phyloP scores from a whole-genome alignment of 2,113 vertebrate genomes.

The Eclectus roratus region DNA sequence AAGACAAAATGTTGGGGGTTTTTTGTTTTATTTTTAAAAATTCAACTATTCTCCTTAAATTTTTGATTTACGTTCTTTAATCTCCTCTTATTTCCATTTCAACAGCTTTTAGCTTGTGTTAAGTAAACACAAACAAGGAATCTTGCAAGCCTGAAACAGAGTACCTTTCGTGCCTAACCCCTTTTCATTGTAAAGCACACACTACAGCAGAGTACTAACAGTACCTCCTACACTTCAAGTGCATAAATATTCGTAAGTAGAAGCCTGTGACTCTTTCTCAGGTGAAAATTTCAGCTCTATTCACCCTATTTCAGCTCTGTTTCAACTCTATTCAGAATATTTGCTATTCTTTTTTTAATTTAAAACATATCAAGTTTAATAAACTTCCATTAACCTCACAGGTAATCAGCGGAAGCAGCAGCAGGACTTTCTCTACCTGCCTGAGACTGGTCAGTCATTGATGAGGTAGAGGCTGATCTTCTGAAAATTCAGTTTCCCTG shows the following conservation, averaged over 20 bases:
- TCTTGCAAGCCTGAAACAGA: background rate
- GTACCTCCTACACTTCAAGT: background rate
- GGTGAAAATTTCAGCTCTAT: background rate
- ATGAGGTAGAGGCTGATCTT: background rate
- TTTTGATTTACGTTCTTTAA: background rate
- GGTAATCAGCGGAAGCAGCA: background rate
- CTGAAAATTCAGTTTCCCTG: background rate
- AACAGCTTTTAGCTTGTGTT: background rate
- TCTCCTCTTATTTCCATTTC: background rate
- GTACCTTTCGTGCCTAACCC: accelerated
- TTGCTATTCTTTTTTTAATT: background rate
- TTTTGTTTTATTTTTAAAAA: background rate
- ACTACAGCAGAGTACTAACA: background rate
- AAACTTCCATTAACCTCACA: background rate
- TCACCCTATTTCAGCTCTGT: background rate
- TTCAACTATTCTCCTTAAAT: background rate
- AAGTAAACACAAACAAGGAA: background rate
- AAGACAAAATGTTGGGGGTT: background rate
- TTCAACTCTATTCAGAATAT: background rate
- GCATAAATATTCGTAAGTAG: background rate
- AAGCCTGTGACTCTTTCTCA: background rate
- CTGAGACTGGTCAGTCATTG: background rate
- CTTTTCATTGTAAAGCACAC: background rate
- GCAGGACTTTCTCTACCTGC: background rate
- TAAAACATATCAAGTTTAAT: background rate